Percentiles rank a stretch among this genome's conserved stretches.
Evolutionary conservation across 2,888 invertebrate genomes (phyloP).

Genomic region (Agonopterix subpropinquella): DNA sequence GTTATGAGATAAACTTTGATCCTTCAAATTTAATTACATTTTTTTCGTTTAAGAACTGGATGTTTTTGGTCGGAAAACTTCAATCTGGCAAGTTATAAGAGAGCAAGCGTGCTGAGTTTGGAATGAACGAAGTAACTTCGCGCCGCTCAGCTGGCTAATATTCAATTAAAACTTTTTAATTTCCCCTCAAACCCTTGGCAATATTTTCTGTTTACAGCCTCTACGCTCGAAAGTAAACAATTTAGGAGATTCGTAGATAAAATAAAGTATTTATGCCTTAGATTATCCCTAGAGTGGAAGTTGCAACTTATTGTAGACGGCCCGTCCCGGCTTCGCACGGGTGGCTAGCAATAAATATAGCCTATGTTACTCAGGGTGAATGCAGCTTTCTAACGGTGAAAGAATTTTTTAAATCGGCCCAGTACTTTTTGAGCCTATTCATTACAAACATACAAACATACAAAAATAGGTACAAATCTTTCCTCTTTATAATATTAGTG

Average conservation of each 20-base stretch:
- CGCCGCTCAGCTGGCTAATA: constrained; percentile 58
- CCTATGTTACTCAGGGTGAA: too few species aligned
- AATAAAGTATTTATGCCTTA: constrained; percentile 1
- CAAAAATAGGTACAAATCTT: too few species aligned
- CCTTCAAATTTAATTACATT: constrained; percentile 33
- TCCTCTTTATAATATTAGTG: too few species aligned
- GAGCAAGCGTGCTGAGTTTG: constrained; percentile 26
- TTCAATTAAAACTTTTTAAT: constrained; percentile 69
- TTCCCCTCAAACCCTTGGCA: constrained; percentile 44
- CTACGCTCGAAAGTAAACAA: constrained; percentile 36
- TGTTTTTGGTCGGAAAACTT: constrained; percentile 32
- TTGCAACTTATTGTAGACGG: too few species aligned
- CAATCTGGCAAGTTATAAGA: constrained; percentile 35
- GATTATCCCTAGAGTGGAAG: too few species aligned
- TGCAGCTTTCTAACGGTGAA: too few species aligned
- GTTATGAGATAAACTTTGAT: not conserved
- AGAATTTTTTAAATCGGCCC: too few species aligned
- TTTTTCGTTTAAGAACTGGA: constrained; percentile 20
- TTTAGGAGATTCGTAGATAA: constrained; percentile 21
- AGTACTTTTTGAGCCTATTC: too few species aligned
- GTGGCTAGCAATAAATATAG: too few species aligned
- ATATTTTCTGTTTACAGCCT: constrained; percentile 53
- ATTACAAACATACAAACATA: too few species aligned
- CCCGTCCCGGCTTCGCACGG: too few species aligned
- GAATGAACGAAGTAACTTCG: constrained; percentile 37